phyloP scores from a whole-genome alignment of 2,888 invertebrate species.

The Nowickia ferox region DNA sequence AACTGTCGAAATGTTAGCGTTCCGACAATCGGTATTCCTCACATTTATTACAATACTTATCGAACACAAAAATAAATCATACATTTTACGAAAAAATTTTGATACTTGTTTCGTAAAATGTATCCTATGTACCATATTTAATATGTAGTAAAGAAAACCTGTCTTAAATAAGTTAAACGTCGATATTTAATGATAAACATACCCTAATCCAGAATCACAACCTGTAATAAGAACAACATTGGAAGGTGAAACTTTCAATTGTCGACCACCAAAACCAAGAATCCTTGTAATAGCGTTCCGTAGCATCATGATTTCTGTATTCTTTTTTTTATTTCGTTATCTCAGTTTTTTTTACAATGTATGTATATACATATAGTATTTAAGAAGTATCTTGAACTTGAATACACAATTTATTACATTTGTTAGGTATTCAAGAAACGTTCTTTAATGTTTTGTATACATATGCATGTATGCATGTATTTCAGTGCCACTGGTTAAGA shows the following conservation, averaged over 20 bases:
- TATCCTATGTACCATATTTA: too few relatives aligned
- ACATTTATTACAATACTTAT: too few relatives aligned
- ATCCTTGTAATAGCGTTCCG: slow-evolving; percentile 43
- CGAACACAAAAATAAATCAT: too few relatives aligned
- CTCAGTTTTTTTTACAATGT: neutral
- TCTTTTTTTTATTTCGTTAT: slow-evolving; percentile 1
- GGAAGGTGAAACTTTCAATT: slow-evolving; percentile 75
- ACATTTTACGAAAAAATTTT: too few relatives aligned
- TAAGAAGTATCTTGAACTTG: slow-evolving; percentile 59
- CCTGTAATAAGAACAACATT: slow-evolving; percentile 90
- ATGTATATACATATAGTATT: too few relatives aligned
- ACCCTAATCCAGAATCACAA: slow-evolving; percentile 94
- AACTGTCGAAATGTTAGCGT: too few relatives aligned
- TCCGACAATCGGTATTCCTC: too few relatives aligned
- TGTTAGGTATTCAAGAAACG: slow-evolving; percentile 42
- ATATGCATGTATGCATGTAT: neutral
- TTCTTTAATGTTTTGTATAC: slow-evolving; percentile 32
- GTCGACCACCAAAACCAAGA: slow-evolving; percentile 57
- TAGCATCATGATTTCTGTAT: slow-evolving; percentile 39
- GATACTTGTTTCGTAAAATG: too few relatives aligned
- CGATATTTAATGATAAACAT: slow-evolving; percentile 64
- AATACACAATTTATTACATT: slow-evolving; percentile 47
- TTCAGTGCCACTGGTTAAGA: slow-evolving; percentile 3
- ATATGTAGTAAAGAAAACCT: too few relatives aligned
- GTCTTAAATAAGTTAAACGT: neutral